Base-by-base conservation (phyloP, 2,113 vertebrate genomes). In the Dicentrarchus labrax region DNA sequence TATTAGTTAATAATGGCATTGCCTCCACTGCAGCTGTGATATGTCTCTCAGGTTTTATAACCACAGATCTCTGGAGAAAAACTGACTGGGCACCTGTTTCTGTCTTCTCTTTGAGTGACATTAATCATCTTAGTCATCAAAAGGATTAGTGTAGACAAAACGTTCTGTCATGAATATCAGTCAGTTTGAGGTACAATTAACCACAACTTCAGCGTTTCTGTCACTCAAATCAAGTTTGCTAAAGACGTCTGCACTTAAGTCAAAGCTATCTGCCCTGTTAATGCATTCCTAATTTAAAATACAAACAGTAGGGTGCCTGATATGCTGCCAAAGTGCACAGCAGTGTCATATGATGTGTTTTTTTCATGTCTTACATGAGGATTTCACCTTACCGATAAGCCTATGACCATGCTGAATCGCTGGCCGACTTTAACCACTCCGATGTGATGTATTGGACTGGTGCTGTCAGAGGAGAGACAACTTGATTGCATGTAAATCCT, bases 401-500 rank as follows among this genome's bases (percentile, higher is more conserved):
- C 38, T 5, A 41, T 50, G 22, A 69, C 75, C 3, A 0, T 56
- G 21, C 13, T 24, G 50, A 45, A 65, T 76, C n/a, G 66, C 60
- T 85, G 45, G 59, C 30, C 71, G 50, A 48, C 39, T 84, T 82
- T 13, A 69, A 82, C 70, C 50, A 43, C 48, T 50, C 10, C 6
- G 15, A 39, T 74, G 38, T 65, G 64, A 80, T 38, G 9, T 13
- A 8, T 66, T 48, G 0, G 51, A 70, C 60, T 76, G 73, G 22
- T 43, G 24, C 22, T 70, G 65, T 80, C 72, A 76, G 71, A 21
- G 24, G 15, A 59, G 24, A 75, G 62, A 72, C 47, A 41, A 60
- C 59, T 51, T 81, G 89, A 78, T 59, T 72, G 68, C 69, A 17
- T 88, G 78, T 73, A 81, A 90, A 89, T 86, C 81, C 70, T 69